Conservation (phyloP, 1,140 invertebrate genomes). For the Brachionus asplanchnoidis region DNA sequence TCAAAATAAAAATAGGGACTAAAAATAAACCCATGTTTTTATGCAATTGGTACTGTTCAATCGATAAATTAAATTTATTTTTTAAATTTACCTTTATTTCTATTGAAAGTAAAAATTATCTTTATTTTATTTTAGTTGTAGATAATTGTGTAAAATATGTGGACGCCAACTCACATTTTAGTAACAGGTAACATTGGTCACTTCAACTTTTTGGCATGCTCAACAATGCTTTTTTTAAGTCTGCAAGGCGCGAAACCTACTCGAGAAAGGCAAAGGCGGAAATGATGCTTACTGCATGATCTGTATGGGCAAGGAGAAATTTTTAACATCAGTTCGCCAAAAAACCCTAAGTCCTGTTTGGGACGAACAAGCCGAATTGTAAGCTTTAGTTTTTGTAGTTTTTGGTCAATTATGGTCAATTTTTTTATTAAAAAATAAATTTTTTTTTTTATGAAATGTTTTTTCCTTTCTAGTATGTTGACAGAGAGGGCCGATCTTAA, state of each 20-base stretch:
- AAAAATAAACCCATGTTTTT: background rate
- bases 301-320: slow-evolving; percentile 41
- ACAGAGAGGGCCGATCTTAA: background rate
- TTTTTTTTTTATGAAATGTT: background rate
- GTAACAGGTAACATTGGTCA: slow-evolving; percentile 19
- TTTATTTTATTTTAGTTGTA: background rate
- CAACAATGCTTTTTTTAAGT: background rate
- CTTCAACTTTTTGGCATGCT: background rate
- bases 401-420: background rate
- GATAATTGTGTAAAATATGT: slow-evolving; percentile 4
- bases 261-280: slow-evolving; percentile 37
- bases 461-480: background rate
- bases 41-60: background rate
- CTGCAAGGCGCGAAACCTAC: background rate
- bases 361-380: slow-evolving; percentile 41
- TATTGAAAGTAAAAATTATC: background rate
- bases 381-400: background rate
- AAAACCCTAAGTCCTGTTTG: slow-evolving; percentile 15
- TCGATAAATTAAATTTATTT: background rate
- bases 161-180: slow-evolving; percentile 39
- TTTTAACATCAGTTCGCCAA: slow-evolving; percentile 27
- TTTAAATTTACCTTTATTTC: background rate
- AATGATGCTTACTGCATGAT: slow-evolving; percentile 41
- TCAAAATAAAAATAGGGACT: background rate
- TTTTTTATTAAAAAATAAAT: background rate